Base-by-base conservation (phyloP, 2,888 invertebrate species). In the Caenorhabditis imperialis region DNA sequence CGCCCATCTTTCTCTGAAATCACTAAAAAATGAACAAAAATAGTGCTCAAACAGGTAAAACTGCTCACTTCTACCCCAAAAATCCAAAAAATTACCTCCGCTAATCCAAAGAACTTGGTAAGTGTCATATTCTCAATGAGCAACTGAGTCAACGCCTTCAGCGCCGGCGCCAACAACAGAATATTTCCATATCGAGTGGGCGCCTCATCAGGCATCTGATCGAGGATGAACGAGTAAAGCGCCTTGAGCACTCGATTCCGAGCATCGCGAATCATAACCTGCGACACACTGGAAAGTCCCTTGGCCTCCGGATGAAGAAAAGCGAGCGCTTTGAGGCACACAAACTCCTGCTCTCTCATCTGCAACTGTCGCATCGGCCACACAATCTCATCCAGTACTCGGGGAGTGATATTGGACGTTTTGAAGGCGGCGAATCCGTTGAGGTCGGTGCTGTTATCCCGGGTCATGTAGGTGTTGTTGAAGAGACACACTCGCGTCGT, bases 331-430 rank as follows among this genome's bases (percentile, higher is more conserved):
- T 98, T 99, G 81, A 99, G 92, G 89, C 98, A 98, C 61, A 98
- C 96, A 89, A 97, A 95, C 90, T 99, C 99, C 0, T 95, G 94
- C 89, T 98, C 97, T 89, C 98, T 96, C 85, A 99, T 95, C 89
- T 95, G 94, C 60, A 97, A 94, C 88, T 97, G 96, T 48, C 94
- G 92, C 90, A 99, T 92, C 44, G 97, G 97, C 89, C 93, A 93
- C 60, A 99, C 96, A 79, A 99, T 92, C 90, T 99, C 98, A 90
- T 99, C 75, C n/a, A 70, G 54, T 7, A 70, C 65, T 58, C 70
- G 48, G 3, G 86, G 86, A 14, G 86, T 86, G 70, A 86, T 86
- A 47, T 83, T 84, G 63, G 78, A 79, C 14, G 84, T 82, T 65
- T 86, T 86, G 79, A 86, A 87, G 16, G 86, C 86, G 14, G 86